phyloP scores from a whole-genome alignment of 2,113 vertebrate genomes.

The Onychostoma macrolepis region DNA sequence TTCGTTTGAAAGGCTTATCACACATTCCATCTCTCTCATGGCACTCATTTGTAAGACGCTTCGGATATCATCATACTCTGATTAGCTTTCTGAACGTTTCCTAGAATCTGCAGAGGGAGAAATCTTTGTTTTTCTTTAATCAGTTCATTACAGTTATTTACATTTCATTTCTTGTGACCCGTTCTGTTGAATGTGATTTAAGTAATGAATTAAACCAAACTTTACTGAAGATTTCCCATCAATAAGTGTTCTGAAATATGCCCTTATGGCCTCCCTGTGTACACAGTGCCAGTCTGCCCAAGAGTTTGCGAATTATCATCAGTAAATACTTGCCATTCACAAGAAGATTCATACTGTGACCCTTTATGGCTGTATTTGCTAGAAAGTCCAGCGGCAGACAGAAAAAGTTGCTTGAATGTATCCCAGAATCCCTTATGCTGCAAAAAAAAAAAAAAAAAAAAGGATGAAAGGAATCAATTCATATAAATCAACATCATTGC shows the following conservation, averaged over 20 bases:
- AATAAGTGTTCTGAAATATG: background rate
- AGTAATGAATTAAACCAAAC: background rate
- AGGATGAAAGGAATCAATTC: background rate
- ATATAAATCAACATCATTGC: background rate
- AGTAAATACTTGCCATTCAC: background rate
- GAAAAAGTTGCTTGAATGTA: background rate
- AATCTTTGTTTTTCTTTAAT: conserved; percentile 10
- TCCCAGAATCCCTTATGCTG: background rate
- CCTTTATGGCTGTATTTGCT: background rate
- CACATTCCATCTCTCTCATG: conserved; percentile 29
- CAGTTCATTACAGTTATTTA: background rate
- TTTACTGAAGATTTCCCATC: background rate
- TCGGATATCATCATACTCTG: background rate
- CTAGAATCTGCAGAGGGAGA: background rate
- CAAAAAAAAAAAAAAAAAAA: too few species aligned
- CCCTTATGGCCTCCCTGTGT: background rate
- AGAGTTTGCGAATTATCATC: background rate
- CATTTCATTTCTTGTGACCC: conserved; percentile 11
- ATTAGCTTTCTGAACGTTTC: conserved; percentile 19
- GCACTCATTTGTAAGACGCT: conserved; percentile 24
- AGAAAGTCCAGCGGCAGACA: background rate
- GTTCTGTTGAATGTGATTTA: conserved; percentile 3
- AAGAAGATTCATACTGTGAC: background rate
- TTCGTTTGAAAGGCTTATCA: conserved; percentile 41
- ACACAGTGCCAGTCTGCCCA: background rate